phyloP scores from a whole-genome alignment of 92 coral and sea anemone species.

The Actinernus sp. region DNA sequence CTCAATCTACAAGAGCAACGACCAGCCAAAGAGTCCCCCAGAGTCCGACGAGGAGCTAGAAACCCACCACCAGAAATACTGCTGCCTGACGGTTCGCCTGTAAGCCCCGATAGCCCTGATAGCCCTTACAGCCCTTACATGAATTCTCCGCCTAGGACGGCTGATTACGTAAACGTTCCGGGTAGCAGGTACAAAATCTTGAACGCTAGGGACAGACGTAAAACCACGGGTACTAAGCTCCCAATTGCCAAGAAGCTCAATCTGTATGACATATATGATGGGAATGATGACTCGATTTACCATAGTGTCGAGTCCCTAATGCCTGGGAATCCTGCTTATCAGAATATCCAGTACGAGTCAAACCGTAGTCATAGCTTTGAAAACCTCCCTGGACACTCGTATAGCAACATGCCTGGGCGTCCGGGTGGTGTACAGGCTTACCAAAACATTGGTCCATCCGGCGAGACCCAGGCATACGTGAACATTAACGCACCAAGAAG shows the following conservation, averaged over 20 bases:
- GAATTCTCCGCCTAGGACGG: slow-evolving; percentile 53
- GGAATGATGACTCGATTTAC: slow-evolving; percentile 90
- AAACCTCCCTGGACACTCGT: slow-evolving; percentile 79
- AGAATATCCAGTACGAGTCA: slow-evolving; percentile 60
- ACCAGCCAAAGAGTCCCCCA: slow-evolving; percentile 3
- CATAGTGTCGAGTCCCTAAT: slow-evolving; percentile 90
- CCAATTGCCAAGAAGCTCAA: slow-evolving; percentile 36
- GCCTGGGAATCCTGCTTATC: slow-evolving; percentile 82
- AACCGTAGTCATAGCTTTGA: slow-evolving; percentile 83
- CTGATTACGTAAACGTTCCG: slow-evolving; percentile 70
- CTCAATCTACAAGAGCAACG: slow-evolving; percentile 23
- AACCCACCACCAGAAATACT: slow-evolving; percentile 71
- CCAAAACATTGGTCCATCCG: slow-evolving; percentile 77
- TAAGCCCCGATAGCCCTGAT: too few relatives aligned
- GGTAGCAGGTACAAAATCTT: not conserved
- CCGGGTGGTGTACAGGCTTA: slow-evolving; percentile 56
- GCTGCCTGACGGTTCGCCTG: slow-evolving; percentile 38
- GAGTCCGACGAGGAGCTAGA: slow-evolving; percentile 66
- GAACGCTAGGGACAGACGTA: slow-evolving; percentile 41
- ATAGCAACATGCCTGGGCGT: slow-evolving; percentile 64
- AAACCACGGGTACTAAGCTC: slow-evolving; percentile 32
- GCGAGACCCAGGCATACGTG: slow-evolving; percentile 79
- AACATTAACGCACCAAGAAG: slow-evolving; percentile 75
- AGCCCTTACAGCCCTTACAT: slow-evolving; percentile 64
- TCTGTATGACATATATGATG: slow-evolving; percentile 86